Conservation (phyloP, 2,113 vertebrate species). For the Gambusia holbrooki region DNA sequence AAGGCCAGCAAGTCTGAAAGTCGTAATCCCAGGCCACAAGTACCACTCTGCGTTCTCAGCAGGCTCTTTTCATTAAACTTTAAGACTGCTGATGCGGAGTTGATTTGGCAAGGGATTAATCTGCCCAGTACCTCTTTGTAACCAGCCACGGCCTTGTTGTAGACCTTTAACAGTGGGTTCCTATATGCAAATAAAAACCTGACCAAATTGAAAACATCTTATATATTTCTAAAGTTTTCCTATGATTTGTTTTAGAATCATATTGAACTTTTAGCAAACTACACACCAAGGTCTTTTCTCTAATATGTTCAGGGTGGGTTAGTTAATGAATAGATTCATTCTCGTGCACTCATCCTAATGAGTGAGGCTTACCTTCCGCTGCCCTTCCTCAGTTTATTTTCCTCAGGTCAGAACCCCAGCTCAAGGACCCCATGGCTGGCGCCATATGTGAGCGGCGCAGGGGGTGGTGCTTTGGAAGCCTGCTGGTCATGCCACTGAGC, state of each 20-base stretch:
- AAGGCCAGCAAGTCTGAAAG: slow-evolving; percentile 77
- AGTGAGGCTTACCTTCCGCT: slow-evolving; percentile 64
- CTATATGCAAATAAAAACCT: not conserved
- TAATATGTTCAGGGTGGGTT: slow-evolving; percentile 8
- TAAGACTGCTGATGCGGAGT: slow-evolving; percentile 72
- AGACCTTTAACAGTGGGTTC: slow-evolving; percentile 9
- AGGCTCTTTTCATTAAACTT: slow-evolving; percentile 69
- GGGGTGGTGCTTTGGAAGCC: slow-evolving; percentile 73
- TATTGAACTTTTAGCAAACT: not conserved
- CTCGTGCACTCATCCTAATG: slow-evolving; percentile 58
- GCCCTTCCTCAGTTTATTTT: slow-evolving; percentile 66
- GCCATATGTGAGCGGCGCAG: slow-evolving; percentile 76
- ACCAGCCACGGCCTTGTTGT: slow-evolving; percentile 27
- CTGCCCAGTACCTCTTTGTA: slow-evolving; percentile 68
- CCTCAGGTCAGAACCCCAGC: slow-evolving; percentile 67
- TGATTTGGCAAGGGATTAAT: slow-evolving; percentile 76
- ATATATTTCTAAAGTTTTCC: not conserved
- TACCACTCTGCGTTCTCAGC: slow-evolving; percentile 76
- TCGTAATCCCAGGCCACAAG: slow-evolving; percentile 79
- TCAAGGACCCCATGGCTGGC: slow-evolving; percentile 68
- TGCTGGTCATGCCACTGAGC: slow-evolving; percentile 75
- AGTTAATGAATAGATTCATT: slow-evolving; percentile 45
- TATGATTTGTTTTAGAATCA: not conserved
- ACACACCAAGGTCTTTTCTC: not conserved
- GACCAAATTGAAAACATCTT: not conserved